Conservation (phyloP, 2,113 vertebrate genomes). For the Salvelinus sp. region DNA sequence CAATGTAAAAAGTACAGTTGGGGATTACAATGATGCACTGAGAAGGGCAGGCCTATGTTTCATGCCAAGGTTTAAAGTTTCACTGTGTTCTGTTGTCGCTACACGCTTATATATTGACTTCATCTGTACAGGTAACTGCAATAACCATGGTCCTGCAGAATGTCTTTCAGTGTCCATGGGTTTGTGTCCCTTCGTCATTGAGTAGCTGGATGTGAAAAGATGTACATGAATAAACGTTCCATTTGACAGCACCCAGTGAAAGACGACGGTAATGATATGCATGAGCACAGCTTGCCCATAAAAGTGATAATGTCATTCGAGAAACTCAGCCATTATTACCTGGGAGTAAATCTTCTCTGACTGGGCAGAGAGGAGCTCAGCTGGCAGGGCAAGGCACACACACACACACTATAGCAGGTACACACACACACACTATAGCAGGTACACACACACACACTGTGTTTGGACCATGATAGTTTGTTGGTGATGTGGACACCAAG, state of each 20-base stretch:
- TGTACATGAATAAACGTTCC: constrained; percentile 33
- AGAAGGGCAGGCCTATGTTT: no score
- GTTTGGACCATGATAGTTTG: no score
- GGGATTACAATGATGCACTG: not conserved
- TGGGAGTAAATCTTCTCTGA: constrained; percentile 32
- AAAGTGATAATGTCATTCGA: constrained; percentile 7
- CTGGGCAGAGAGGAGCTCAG: constrained; percentile 12
- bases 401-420: not conserved
- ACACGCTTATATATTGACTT: not conserved
- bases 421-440: not conserved
- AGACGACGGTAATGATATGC: constrained; percentile 35
- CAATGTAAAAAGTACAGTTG: constrained; percentile 15
- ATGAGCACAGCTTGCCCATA: constrained; percentile 25
- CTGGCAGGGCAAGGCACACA: constrained; percentile 26
- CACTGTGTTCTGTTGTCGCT: not conserved
- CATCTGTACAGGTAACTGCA: not conserved
- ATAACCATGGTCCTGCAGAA: not conserved
- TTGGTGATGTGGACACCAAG: no score
- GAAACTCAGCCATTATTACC: constrained; percentile 36
- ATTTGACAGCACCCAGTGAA: constrained; percentile 25
- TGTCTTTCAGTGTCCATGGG: constrained; percentile 13
- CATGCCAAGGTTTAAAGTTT: not conserved
- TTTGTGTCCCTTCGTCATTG: constrained; percentile 22
- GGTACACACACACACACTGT: not conserved
- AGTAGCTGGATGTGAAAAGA: constrained; percentile 20